Evolutionary conservation across 2,888 invertebrate species (phyloP).

Genomic region (Nephrotoma appendiculata): DNA sequence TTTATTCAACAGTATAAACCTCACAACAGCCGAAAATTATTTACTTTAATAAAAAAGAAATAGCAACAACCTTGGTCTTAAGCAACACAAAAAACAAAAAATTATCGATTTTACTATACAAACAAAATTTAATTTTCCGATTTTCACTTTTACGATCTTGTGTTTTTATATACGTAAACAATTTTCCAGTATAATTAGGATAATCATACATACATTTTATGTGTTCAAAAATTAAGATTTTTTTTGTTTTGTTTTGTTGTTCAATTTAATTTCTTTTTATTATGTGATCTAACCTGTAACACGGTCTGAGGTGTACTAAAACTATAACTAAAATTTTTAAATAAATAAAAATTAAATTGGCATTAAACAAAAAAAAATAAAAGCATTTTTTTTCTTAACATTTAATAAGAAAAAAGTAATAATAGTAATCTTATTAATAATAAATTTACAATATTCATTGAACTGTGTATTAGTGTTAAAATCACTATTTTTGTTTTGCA

Average conservation of each 20-base stretch:
- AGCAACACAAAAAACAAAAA: not conserved
- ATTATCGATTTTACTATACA: not conserved
- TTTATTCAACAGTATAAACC: not conserved
- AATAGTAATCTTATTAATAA: not conserved
- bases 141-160: not conserved
- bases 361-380: conserved; percentile 3
- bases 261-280: not conserved
- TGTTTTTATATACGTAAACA: not conserved
- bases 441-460: not conserved
- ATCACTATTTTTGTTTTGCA: not conserved
- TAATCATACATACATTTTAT: not conserved
- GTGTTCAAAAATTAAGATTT: not conserved
- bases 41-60: not conserved
- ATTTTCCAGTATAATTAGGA: not conserved
- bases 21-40: not conserved
- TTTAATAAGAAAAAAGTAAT: not conserved
- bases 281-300: conserved; percentile 2
- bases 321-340: not conserved
- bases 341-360: not conserved
- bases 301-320: conserved; percentile 5
- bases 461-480: not conserved
- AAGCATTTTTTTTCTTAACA: conserved; percentile 1
- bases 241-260: not conserved
- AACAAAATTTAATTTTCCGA: not conserved
- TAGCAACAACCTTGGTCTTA: not conserved